Evolutionary conservation across 2,797 vertebrate species (phyloP), one percentile per base, ranked within the genome.

Genomic region (Okamejei kenojei): DNA sequence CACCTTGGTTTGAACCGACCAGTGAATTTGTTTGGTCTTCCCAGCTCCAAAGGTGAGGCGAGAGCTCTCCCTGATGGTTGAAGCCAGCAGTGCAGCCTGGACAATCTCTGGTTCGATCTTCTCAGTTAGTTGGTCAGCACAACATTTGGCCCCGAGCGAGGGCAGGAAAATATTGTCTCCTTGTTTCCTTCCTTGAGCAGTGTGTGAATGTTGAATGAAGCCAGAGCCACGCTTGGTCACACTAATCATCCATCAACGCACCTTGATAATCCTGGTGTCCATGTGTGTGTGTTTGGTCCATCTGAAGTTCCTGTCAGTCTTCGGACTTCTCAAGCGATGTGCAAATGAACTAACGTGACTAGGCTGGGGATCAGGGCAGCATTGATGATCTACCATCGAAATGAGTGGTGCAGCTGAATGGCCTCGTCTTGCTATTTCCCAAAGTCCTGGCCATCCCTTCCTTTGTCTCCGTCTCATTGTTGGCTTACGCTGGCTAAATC

Each of bases 41-140:
- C 7, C 58, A 58, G 26, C 26, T 61, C 26, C n/a, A 63, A n/a
- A 86, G 13, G 1, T 26, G 29, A 86, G 29, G 5, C 9, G 29
- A 26, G 58, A 11, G 80, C 54, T 84, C 45, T 26, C 45, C 13
- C 61, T 29, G n/a, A 17, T 63, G 61, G 58, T 32, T 63, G 54
- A 45, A 84, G 54, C 11, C 6, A 80, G 32, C 78, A 80, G 7
- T 2, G 8, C 10, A 58, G 80, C 1, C 80, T 26, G 29, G 23
- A 61, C 29, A 11, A 26, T 77, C 74, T n/a, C 10, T 1, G 9
- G 74, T 77, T 77, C 7, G 29, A 77, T 29, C 71, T 29, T 77
- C 26, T 61, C 17, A 63, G 58, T 7, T 63, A 11, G 6, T 95
- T 95, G 93, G 95, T 95, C 94, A 78, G 94, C 10, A 94, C 94